Evolutionary conservation across 2,888 invertebrate genomes (phyloP).

Genomic region (Gryllus longicercus): DNA sequence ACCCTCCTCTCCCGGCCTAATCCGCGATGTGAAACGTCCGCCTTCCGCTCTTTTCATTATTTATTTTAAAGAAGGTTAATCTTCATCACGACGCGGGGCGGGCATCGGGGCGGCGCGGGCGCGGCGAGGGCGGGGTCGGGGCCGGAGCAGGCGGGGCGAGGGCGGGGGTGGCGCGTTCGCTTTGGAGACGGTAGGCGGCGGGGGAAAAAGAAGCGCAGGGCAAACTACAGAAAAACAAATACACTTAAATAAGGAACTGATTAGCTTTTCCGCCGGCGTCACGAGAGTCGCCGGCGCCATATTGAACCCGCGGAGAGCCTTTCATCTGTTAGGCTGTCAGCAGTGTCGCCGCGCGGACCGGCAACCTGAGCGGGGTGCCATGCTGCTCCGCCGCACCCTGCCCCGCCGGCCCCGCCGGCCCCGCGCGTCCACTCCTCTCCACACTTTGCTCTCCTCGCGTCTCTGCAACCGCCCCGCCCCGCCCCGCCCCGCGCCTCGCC

Average conservation of each 20-base stretch:
- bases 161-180: not conserved
- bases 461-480: no score
- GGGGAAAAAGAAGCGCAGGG: conserved; percentile 4
- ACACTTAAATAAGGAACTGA: conserved; percentile 30
- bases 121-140: not conserved
- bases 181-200: not conserved
- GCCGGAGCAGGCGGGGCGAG: not conserved
- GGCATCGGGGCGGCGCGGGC: not conserved
- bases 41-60: conserved; percentile 6
- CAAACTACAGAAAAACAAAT: not conserved
- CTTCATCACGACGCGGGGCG: not conserved
- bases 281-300: conserved; percentile 27
- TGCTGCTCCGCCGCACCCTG: no score
- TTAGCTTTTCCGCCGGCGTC: conserved; percentile 26
- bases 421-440: no score
- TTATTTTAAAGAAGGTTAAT: conserved; percentile 17
- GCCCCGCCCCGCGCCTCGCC: no score
- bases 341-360: conserved; percentile 23
- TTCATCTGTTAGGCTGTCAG: conserved; percentile 31
- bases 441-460: no score
- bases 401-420: no score
- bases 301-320: conserved; percentile 26
- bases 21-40: conserved; percentile 9
- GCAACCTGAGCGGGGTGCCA: not conserved
- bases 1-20: not conserved